A percentile compares a stretch with the other conserved stretches of the same genome.
These are phyloP conservation scores for Protophormia terraenovae DNA, from an alignment of 2,888 invertebrate genomes.

Conservation along the genomic window DNA sequence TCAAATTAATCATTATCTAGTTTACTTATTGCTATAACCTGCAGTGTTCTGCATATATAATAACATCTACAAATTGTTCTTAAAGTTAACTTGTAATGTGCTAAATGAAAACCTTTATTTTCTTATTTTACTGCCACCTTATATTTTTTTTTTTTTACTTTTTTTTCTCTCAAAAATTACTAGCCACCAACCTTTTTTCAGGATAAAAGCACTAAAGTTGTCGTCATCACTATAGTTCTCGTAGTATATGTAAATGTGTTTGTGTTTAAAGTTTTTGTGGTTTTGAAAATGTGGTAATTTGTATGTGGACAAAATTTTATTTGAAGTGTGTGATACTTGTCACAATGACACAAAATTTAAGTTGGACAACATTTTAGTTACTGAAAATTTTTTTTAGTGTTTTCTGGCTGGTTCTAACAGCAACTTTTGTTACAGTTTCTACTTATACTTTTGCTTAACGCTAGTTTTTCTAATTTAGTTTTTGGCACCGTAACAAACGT, in stretches of 20 bases:
- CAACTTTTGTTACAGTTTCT: conserved; percentile 30
- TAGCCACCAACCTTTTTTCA: neutral
- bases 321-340: conserved; percentile 34
- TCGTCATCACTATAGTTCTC: conserved; percentile 26
- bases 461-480: conserved; percentile 35
- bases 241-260: neutral
- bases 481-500: conserved; percentile 55
- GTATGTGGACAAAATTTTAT: neutral
- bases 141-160: neutral
- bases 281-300: neutral
- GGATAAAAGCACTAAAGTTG: neutral
- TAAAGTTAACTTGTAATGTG: conserved; percentile 31
- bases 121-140: neutral
- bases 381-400: conserved; percentile 13
- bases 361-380: conserved; percentile 43
- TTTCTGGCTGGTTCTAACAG: neutral
- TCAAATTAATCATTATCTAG: too few relatives aligned
- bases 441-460: neutral
- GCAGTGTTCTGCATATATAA: neutral
- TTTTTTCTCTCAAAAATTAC: neutral
- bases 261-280: neutral
- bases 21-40: neutral
- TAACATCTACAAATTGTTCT: conserved; percentile 31
- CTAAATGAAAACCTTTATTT: neutral
- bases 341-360: conserved; percentile 47